Conservation (phyloP, 2,888 invertebrate genomes). For the Sycophila texana region DNA sequence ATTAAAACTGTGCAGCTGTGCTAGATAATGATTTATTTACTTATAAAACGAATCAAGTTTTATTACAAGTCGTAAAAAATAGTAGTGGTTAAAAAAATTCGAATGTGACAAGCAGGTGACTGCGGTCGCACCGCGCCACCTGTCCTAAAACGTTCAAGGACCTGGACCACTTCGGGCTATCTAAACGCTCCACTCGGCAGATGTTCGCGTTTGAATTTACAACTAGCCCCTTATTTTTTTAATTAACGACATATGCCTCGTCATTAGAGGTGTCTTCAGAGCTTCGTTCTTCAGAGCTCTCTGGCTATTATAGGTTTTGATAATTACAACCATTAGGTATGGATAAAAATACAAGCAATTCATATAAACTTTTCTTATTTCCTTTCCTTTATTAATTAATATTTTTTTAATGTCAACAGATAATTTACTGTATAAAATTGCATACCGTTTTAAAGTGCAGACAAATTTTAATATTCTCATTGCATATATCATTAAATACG, state of each 20-base stretch:
- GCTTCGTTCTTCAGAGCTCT: neutral
- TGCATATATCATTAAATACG: too few relatives aligned
- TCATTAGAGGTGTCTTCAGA: neutral
- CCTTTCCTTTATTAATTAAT: too few relatives aligned
- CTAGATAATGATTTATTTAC: neutral
- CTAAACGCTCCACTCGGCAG: conserved; percentile 32
- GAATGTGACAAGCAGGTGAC: conserved; percentile 38
- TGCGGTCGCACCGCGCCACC: conserved; percentile 28
- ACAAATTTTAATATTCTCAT: too few relatives aligned
- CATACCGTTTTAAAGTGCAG: too few relatives aligned
- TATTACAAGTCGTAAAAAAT: conserved; percentile 2
- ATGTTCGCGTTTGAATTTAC: conserved; percentile 11
- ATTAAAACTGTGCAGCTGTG: neutral
- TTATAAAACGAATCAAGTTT: neutral
- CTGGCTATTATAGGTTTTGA: neutral
- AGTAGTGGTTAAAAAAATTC: neutral
- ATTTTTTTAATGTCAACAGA: too few relatives aligned
- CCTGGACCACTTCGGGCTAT: neutral
- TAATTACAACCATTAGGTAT: too few relatives aligned
- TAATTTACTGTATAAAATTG: too few relatives aligned
- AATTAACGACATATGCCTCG: conserved; percentile 27
- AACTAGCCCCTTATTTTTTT: conserved; percentile 12
- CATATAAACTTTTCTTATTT: too few relatives aligned
- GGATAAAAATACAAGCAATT: too few relatives aligned
- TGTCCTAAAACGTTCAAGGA: conserved; percentile 27